Evolutionary conservation across 2,797 vertebrate genomes (phyloP), one percentile per base, ranked within the genome.

Genomic region (Artibeus lituratus): DNA sequence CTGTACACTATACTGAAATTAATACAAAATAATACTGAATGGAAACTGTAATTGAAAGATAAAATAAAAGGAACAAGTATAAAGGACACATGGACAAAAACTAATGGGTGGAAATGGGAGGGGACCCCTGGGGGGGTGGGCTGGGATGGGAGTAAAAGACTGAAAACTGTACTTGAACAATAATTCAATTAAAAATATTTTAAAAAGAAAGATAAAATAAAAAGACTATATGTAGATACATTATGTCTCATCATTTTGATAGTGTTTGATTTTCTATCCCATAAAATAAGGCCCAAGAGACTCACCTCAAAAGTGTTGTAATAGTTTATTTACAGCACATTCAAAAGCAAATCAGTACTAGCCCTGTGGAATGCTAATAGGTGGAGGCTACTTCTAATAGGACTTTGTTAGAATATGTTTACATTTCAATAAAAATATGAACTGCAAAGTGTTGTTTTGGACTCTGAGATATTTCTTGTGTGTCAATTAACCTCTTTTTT

Each of bases 401-500:
- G 18, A 70, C 51, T 90, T 94, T 67, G 42, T 94, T 77, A 94
- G 93, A 90, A 62, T 47, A 67, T 49, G 5, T 65, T 78, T 95
- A 62, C 11, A 70, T 49, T 77, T 83, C 47, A 32, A 29, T 81
- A 53, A 87, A 24, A 77, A 24, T 32, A 4, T 94, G n/a, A 87
- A 87, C 53, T 82, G 11, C 93, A 91, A 95, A 82, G 57, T 62
- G 9, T 70, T 94, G 0, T 93, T 88, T 93, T 94, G 24, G 26
- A 19, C 53, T 95, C 29, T 94, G 92, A 90, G 87, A n/a, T 94
- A 24, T 81, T 96, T 90, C 22, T 95, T 94, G 85, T 87, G 16
- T 55, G 2, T n/a, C 96, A 85, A 96, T 91, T 90, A 84, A 77
- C 42, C 47, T n/a, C 83, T 80, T 22, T 57, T 51, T 51, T 29